These are phyloP conservation scores for Drosophila glabriapex DNA, from an alignment of 2,888 invertebrate species.

Conservation along the genomic window DNA sequence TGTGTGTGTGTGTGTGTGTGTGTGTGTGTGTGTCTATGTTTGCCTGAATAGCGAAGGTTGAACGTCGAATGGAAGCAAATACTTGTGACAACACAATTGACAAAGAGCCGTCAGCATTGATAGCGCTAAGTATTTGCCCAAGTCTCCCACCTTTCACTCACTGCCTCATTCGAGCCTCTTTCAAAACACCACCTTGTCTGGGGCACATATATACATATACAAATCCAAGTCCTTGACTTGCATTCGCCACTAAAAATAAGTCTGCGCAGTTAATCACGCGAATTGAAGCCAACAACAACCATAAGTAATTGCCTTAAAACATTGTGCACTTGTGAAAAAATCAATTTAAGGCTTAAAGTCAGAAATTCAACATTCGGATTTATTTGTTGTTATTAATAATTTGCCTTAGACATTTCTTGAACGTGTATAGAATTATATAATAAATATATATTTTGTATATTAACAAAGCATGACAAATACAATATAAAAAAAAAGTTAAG, in stretches of 20 bases:
- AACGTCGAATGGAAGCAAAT: slow-evolving; percentile 44
- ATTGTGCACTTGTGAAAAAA: background rate
- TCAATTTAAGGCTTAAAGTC: background rate
- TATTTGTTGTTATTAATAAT: background rate
- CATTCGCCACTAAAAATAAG: slow-evolving; percentile 38
- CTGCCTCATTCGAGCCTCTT: background rate
- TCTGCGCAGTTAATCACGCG: slow-evolving; percentile 72
- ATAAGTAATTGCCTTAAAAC: slow-evolving; percentile 68
- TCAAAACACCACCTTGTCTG: background rate
- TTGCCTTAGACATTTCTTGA: background rate
- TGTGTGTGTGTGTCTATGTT: slow-evolving; percentile 12
- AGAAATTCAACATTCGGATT: background rate
- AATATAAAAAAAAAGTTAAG: background rate
- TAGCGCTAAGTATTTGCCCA: slow-evolving; percentile 28
- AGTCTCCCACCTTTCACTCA: background rate
- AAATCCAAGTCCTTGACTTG: slow-evolving; percentile 22
- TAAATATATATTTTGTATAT: background rate
- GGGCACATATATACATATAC: background rate
- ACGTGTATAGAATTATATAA: background rate
- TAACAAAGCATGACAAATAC: background rate
- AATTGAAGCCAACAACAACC: slow-evolving; percentile 38
- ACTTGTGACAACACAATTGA: slow-evolving; percentile 46
- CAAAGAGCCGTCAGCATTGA: slow-evolving; percentile 49
- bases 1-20: slow-evolving; percentile 11
- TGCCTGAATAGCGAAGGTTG: slow-evolving; percentile 46